Conservation (phyloP, 2,113 vertebrate genomes). For the Sinocyclocheilus maitianheensis region DNA sequence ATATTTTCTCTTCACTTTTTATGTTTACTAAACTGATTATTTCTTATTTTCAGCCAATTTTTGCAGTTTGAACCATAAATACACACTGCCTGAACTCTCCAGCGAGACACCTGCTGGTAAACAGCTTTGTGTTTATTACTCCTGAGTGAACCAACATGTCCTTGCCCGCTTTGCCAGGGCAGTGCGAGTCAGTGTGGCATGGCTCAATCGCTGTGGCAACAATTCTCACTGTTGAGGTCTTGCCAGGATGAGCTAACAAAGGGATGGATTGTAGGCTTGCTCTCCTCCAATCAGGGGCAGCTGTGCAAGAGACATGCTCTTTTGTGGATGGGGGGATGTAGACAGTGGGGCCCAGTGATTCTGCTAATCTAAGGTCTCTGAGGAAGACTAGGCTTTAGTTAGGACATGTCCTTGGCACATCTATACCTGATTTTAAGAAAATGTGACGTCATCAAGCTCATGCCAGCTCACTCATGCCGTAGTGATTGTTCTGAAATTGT, state of each 20-base stretch:
- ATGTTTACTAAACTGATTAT: too few relatives aligned
- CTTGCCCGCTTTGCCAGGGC: constrained; percentile 28
- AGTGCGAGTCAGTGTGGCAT: constrained; percentile 72
- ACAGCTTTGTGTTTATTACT: background rate
- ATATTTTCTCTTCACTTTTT: too few relatives aligned
- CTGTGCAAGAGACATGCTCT: constrained; percentile 69
- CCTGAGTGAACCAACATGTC: constrained; percentile 36
- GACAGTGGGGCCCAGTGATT: constrained; percentile 74
- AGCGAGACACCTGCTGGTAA: background rate
- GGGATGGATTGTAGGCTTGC: constrained; percentile 72
- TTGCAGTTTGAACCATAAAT: background rate
- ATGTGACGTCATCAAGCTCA: background rate
- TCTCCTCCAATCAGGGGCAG: constrained; percentile 70
- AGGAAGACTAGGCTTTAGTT: constrained; percentile 52
- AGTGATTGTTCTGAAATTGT: background rate
- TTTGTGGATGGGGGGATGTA: constrained; percentile 72
- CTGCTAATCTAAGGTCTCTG: constrained; percentile 55
- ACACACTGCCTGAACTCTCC: background rate
- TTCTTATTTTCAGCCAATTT: background rate
- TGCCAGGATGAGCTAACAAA: constrained; percentile 79
- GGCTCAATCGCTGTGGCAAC: constrained; percentile 74
- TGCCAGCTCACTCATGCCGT: background rate
- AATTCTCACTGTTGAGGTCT: constrained; percentile 71
- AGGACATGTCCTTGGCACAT: constrained; percentile 33
- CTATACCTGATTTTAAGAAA: background rate